A percentile compares a stretch with the other conserved stretches of the same genome.
These are phyloP conservation scores for Drosophila neocordata DNA, from an alignment of 1,140 invertebrate species.

Conservation along the genomic window DNA sequence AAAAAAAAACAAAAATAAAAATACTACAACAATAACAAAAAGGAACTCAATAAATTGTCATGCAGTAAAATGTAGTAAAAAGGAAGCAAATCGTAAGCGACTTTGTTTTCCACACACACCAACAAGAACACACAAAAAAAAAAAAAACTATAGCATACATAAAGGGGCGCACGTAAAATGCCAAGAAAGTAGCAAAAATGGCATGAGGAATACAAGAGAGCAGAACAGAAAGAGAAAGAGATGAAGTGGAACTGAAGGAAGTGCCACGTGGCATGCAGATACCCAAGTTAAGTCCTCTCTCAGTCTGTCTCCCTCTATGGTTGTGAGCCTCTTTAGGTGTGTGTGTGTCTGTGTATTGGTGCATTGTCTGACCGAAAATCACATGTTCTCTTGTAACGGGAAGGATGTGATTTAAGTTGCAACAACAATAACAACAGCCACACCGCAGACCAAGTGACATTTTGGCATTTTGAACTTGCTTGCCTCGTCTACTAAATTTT, in stretches of 20 bases:
- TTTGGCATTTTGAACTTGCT: constrained; percentile 43
- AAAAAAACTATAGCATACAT: constrained; percentile 36
- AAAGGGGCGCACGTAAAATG: constrained; percentile 64
- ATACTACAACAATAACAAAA: constrained; percentile 37
- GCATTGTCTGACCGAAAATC: constrained; percentile 74
- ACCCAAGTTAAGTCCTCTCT: constrained; percentile 22
- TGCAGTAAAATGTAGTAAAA: constrained; percentile 73
- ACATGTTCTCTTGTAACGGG: constrained; percentile 78
- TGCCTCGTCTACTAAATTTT: constrained; percentile 67
- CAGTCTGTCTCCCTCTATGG: constrained; percentile 11
- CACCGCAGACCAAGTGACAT: constrained; percentile 62
- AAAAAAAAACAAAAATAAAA: constrained; percentile 33
- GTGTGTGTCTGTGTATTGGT: constrained; percentile 25
- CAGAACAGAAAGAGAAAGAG: not conserved
- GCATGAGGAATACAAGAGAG: constrained; percentile 27
- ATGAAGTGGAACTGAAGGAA: not conserved
- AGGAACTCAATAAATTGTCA: constrained; percentile 80
- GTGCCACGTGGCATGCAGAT: constrained; percentile 47
- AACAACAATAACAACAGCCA: constrained; percentile 37
- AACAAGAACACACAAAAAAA: constrained; percentile 19
- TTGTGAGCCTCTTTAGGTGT: constrained; percentile 1
- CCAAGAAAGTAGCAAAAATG: constrained; percentile 69
- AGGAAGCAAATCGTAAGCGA: constrained; percentile 60
- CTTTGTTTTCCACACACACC: constrained; percentile 68
- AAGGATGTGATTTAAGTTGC: constrained; percentile 82